A percentile compares a stretch with the other conserved stretches of the same genome.
These are phyloP conservation scores for Ictidomys tridecemlineatus DNA, from an alignment of 2,113 vertebrate genomes.

Conservation along the genomic window DNA sequence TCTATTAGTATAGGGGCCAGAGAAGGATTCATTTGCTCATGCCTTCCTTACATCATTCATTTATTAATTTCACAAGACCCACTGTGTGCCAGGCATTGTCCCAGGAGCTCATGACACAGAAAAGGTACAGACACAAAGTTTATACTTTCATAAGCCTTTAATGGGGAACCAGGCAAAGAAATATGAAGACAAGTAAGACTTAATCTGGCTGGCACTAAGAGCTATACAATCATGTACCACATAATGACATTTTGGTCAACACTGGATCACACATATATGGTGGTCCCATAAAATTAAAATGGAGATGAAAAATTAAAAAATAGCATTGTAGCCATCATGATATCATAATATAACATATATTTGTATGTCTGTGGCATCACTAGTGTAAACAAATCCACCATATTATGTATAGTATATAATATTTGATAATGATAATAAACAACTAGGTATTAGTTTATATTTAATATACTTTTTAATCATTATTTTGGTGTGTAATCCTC, in stretches of 20 bases:
- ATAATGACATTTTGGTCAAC: neutral
- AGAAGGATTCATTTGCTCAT: neutral
- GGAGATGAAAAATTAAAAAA: neutral
- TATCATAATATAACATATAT: neutral
- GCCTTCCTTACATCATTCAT: neutral
- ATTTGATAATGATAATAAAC: neutral
- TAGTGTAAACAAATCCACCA: neutral
- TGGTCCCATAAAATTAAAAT: neutral
- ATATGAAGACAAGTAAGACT: slow-evolving; percentile 16
- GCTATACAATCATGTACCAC: neutral
- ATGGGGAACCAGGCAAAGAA: neutral
- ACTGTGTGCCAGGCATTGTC: neutral
- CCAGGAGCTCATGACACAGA: neutral
- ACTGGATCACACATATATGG: neutral
- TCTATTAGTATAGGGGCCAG: neutral
- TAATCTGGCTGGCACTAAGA: neutral
- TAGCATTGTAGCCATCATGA: neutral
- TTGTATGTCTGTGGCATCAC: neutral
- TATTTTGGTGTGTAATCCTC: neutral
- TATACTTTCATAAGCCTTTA: neutral
- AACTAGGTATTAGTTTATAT: neutral
- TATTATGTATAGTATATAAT: neutral
- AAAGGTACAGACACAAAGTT: neutral
- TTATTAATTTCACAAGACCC: neutral
- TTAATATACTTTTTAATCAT: neutral